These are phyloP conservation scores for Ancistrus triradiatus DNA, from an alignment of 2,113 vertebrate genomes.

Conservation along the genomic window DNA sequence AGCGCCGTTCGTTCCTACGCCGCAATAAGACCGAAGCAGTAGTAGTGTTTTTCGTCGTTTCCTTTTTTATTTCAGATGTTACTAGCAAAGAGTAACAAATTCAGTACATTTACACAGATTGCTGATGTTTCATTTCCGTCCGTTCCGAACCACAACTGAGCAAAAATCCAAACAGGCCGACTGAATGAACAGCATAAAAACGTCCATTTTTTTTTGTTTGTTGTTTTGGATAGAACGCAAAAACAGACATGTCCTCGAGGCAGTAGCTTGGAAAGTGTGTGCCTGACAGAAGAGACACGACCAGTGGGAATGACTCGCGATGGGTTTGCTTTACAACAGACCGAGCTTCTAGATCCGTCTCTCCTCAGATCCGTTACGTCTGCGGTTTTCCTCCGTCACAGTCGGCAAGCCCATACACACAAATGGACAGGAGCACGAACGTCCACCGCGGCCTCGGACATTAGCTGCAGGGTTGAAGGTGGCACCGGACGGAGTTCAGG, in stretches of 20 bases:
- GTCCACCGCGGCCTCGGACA: conserved; percentile 43
- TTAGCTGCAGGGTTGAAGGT: conserved; percentile 60
- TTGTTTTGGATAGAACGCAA: too few relatives aligned
- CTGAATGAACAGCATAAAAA: conserved; percentile 69
- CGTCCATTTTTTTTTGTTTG: conserved; percentile 50
- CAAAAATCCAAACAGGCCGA: conserved; percentile 57
- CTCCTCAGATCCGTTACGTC: too few relatives aligned
- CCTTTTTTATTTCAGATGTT: conserved; percentile 60
- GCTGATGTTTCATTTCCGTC: conserved; percentile 53
- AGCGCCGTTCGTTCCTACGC: background rate
- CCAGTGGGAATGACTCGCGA: conserved; percentile 60
- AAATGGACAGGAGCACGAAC: conserved; percentile 35
- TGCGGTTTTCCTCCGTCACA: background rate
- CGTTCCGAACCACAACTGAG: conserved; percentile 39
- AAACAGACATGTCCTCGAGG: conserved; percentile 57
- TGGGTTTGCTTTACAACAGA: conserved; percentile 37
- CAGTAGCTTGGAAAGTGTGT: conserved; percentile 47
- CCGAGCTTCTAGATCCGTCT: background rate
- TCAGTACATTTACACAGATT: conserved; percentile 50
- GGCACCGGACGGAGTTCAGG: background rate
- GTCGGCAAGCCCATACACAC: conserved; percentile 46
- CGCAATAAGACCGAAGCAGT: background rate
- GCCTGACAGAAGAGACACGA: conserved; percentile 57
- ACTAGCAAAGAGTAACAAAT: conserved; percentile 69
- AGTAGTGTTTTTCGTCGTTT: too few relatives aligned